A percentile compares a stretch with the other conserved stretches of the same genome.
Evolutionary conservation across 2,113 vertebrate species (phyloP).

Genomic region (Leucopsar rothschildi): DNA sequence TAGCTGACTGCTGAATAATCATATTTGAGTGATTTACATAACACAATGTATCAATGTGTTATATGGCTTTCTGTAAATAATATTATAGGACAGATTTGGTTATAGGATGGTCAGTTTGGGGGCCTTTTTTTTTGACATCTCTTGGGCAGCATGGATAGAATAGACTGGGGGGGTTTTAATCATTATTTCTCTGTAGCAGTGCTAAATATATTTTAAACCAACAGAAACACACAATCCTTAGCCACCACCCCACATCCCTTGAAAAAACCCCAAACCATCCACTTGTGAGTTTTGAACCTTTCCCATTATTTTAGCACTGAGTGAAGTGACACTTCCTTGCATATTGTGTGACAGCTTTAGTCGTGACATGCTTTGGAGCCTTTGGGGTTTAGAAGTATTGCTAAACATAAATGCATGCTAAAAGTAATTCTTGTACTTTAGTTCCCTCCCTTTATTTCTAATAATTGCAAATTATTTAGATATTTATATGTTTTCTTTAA

Average conservation of each 20-base stretch:
- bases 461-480: background rate
- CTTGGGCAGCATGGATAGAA: background rate
- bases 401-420: background rate
- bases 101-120: background rate
- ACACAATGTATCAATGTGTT: background rate
- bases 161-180: background rate
- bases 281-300: background rate
- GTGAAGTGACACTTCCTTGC: background rate
- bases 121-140: background rate
- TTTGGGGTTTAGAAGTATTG: background rate
- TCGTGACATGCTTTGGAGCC: background rate
- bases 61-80: background rate
- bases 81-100: background rate
- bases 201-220: background rate
- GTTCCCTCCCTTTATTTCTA: background rate
- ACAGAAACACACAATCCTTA: background rate
- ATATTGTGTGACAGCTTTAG: background rate
- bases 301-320: background rate
- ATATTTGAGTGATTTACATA: background rate
- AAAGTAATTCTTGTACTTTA: background rate
- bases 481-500: background rate
- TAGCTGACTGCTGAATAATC: background rate
- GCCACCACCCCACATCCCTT: background rate
- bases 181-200: background rate
- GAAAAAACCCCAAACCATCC: background rate